Percentiles rank a stretch among this genome's conserved stretches.
Evolutionary conservation across 2,797 vertebrate species (phyloP).

Genomic region (Antrozous pallidus): DNA sequence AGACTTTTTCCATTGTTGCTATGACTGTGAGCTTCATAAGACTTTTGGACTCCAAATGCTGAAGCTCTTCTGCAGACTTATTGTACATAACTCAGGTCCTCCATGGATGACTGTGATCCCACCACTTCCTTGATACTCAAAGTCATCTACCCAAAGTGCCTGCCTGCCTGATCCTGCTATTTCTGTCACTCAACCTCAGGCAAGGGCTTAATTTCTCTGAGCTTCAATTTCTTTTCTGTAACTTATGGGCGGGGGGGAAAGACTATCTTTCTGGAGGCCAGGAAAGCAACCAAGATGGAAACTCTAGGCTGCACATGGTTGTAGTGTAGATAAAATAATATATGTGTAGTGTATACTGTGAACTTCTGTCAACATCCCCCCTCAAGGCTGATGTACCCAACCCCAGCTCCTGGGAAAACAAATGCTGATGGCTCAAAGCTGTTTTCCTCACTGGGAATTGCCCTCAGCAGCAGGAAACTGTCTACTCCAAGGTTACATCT

Average conservation of each 20-base stretch:
- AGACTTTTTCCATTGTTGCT: not conserved
- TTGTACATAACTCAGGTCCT: not conserved
- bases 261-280: not conserved
- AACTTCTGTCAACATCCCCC: not conserved
- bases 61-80: not conserved
- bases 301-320: not conserved
- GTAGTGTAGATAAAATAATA: not conserved
- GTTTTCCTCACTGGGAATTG: not conserved
- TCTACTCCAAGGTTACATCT: not conserved
- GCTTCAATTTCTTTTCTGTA: constrained; percentile 3
- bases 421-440: not conserved
- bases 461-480: not conserved
- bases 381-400: not conserved
- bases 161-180: not conserved
- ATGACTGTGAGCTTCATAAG: not conserved
- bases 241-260: not conserved
- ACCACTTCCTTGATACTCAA: not conserved
- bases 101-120: not conserved
- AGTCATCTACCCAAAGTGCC: not conserved
- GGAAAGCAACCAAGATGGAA: not conserved
- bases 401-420: not conserved
- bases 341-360: not conserved
- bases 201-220: not conserved
- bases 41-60: not conserved
- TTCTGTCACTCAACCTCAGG: not conserved